A percentile compares a stretch with the other conserved stretches of the same genome.
Evolutionary conservation across 2,888 invertebrate species (phyloP).

Genomic region (Micoletzkya japonica): DNA sequence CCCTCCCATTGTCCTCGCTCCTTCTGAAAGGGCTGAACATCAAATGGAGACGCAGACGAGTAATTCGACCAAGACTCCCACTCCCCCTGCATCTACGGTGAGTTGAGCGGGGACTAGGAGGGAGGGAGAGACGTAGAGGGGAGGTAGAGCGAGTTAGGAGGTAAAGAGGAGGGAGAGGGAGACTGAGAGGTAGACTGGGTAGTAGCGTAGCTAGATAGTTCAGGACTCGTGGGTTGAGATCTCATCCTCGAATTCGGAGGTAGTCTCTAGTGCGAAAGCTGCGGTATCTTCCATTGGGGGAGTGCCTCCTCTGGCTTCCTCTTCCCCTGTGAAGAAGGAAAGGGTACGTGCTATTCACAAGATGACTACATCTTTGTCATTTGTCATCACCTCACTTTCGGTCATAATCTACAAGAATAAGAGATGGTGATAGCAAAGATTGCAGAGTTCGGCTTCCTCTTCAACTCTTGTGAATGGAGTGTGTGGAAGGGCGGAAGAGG

Average conservation of each 20-base stretch:
- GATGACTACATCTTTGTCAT: too few species aligned
- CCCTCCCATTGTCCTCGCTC: constrained; percentile 6
- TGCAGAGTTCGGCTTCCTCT: too few species aligned
- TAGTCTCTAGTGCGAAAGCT: not conserved
- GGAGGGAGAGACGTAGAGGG: too few species aligned
- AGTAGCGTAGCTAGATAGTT: too few species aligned
- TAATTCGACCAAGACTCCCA: not conserved
- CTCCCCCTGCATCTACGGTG: constrained; percentile 11
- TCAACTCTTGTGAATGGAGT: constrained; percentile 2
- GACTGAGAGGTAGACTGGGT: too few species aligned
- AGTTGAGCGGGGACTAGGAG: too few species aligned
- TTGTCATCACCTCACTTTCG: too few species aligned
- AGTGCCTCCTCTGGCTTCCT: constrained; percentile 12
- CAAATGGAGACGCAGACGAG: not conserved
- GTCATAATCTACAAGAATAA: too few species aligned
- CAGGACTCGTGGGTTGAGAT: constrained; percentile 27
- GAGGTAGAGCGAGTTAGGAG: too few species aligned
- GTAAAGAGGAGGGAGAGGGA: too few species aligned
- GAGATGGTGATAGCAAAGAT: not conserved
- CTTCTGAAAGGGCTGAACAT: not conserved
- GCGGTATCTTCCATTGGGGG: not conserved
- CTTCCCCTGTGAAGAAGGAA: constrained; percentile 2
- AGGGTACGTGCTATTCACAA: too few species aligned
- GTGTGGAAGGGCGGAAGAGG: constrained; percentile 6
- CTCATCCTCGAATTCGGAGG: constrained; percentile 13